Conservation (phyloP, 1,140 invertebrate genomes). For the Anadara kagoshimensis region DNA sequence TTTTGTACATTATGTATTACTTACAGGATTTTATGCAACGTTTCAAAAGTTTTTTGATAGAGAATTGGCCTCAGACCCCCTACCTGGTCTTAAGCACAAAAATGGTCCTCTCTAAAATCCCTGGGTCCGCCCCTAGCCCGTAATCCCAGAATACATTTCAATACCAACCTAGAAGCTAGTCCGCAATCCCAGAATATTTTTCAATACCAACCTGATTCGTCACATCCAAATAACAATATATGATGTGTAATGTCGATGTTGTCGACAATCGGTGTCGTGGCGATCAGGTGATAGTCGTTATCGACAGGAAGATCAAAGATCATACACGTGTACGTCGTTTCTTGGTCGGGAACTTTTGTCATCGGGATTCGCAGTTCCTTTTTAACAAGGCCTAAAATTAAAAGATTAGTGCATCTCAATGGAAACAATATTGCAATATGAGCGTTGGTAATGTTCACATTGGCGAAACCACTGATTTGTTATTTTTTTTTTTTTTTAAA, state of each 20-base stretch:
- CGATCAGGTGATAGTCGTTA: constrained; percentile 54
- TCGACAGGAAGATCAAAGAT: constrained; percentile 51
- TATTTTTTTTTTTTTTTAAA: constrained; percentile 11
- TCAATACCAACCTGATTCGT: constrained; percentile 20
- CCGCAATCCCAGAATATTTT: no score
- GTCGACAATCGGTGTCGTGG: constrained; percentile 46
- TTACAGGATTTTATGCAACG: no score
- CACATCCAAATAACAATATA: constrained; percentile 57
- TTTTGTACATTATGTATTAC: no score
- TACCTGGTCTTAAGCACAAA: no score
- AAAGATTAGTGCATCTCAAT: background rate
- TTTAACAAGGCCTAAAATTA: constrained; percentile 37
- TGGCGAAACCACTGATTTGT: background rate
- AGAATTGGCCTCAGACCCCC: no score
- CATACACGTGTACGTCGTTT: constrained; percentile 56
- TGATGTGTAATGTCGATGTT: constrained; percentile 58
- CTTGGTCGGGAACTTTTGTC: constrained; percentile 35
- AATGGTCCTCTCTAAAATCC: no score
- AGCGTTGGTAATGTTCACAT: background rate
- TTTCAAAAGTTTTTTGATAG: no score
- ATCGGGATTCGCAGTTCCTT: constrained; percentile 43
- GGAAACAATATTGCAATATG: background rate
- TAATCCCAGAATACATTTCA: no score
- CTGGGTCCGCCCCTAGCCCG: no score
- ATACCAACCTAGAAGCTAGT: no score